Evolutionary conservation across 2,113 vertebrate genomes (phyloP).

Genomic region (Amphilophus citrinellus): DNA sequence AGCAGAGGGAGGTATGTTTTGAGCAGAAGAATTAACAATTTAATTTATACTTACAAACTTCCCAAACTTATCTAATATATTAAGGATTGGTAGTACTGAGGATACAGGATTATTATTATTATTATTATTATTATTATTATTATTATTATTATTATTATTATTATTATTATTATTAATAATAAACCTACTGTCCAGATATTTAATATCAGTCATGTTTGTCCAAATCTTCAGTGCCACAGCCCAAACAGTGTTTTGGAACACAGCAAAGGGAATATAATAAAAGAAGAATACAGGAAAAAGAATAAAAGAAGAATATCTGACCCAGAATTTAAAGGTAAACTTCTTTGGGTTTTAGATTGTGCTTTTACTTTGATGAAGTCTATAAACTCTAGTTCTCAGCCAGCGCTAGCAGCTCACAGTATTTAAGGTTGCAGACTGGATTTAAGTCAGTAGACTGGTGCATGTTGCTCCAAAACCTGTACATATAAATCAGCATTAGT

Average conservation of each 20-base stretch:
- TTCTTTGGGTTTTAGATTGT: background rate
- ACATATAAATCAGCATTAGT: background rate
- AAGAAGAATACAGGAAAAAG: background rate
- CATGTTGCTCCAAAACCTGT: slow-evolving; percentile 3
- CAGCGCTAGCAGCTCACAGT: background rate
- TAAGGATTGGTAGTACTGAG: background rate
- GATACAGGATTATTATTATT: background rate
- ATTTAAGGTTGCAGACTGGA: background rate
- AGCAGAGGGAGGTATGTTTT: background rate
- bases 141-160: too few relatives aligned
- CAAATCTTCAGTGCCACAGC: background rate
- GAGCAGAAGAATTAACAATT: too few relatives aligned
- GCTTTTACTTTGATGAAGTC: background rate
- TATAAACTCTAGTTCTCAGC: background rate
- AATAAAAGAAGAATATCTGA: background rate
- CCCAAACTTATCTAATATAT: background rate
- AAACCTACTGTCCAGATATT: too few relatives aligned
- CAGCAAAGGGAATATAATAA: background rate
- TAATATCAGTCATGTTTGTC: background rate
- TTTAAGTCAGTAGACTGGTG: background rate
- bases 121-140: too few relatives aligned
- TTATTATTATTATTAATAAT: too few relatives aligned
- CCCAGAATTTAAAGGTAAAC: background rate
- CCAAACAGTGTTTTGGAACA: background rate
- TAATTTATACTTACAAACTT: background rate